Base-by-base conservation (phyloP, 2,888 invertebrate species). In the Podotricha telesiphe region DNA sequence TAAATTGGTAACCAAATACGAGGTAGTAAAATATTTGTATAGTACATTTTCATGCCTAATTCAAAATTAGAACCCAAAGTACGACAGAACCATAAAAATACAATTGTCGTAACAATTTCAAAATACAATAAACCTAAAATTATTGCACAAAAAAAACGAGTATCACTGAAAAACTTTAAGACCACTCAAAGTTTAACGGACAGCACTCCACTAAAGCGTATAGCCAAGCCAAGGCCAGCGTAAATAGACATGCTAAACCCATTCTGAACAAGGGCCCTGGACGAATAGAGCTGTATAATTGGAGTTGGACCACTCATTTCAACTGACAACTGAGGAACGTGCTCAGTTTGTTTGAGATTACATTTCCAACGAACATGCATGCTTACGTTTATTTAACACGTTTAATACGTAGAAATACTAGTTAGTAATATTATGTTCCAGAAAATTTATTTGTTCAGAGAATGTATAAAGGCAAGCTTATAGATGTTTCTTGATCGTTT, bases 211-310 rank as follows among this genome's bases (percentile, higher is more conserved):
- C 48, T 6, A 50, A 56, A 66, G 58, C 65, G 56, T 42, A 65
- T 55, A 68, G 50, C 58, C 47, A 19, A 28, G 17, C 47, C 69
- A 73, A 69, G 68, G 68, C 50, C 63, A 67, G 61, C 64, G 63
- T 68, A 71, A 64, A 68, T 67, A 69, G 67, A 63, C 63, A 48
- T 61, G 69, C 28, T 72, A 62, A 62, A 67, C 53, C 67, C 63
- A 70, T 53, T 56, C 47, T 51, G 58, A 51, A 67, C 66, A 68
- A 71, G 74, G 61, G 72, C 67, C 50, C 69, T 63, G 73, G 73
- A 72, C 71, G 65, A 53, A 69, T 67, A 68, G 67, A 75, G 71
- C 73, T 68, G 70, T 68, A 73, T 77, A 76, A 76, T 77, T 76
- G 73, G 73, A 75, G 72, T 68, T 71, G 71, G 70, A 68, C 71